Evolutionary conservation across 2,113 vertebrate genomes (phyloP).

Genomic region (Lophotis ruficrista): DNA sequence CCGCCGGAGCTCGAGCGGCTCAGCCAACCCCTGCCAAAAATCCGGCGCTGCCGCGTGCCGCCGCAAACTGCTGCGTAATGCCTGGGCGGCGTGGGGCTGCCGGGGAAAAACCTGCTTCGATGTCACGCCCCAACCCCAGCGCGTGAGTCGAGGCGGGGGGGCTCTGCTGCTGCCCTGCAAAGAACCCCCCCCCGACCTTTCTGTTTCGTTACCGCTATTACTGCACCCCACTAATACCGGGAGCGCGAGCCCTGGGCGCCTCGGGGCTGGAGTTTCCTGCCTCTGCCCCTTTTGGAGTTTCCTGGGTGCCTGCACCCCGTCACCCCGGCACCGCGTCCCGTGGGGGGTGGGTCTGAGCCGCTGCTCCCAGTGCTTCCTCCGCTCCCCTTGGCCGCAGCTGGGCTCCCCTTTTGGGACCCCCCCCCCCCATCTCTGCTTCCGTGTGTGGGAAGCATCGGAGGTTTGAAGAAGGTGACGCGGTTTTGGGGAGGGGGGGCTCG

Average conservation of each 20-base stretch:
- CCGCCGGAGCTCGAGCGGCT: fast-evolving
- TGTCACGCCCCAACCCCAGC: not conserved
- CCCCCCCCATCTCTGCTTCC: too few species aligned
- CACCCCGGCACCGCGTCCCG: fast-evolving
- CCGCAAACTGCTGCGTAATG: not conserved
- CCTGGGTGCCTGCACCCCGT: not conserved
- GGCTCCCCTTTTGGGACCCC: too few species aligned
- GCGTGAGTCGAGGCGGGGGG: too few species aligned
- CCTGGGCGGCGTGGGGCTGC: not conserved
- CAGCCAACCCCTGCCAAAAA: not conserved
- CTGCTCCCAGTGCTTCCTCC: not conserved
- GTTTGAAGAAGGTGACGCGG: fast-evolving
- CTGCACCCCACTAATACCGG: fast-evolving
- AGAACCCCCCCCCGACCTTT: not conserved
- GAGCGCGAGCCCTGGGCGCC: not conserved
- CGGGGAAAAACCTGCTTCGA: not conserved
- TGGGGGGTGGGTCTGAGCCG: not conserved
- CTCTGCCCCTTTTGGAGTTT: not conserved
- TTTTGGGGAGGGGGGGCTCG: too few species aligned
- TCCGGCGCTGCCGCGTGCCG: not conserved
- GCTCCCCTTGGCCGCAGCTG: not conserved
- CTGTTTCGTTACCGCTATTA: not conserved
- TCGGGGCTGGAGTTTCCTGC: not conserved
- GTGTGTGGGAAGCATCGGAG: not conserved
- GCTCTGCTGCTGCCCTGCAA: not conserved